Evolutionary conservation across 2,797 vertebrate genomes (phyloP), one percentile per base, ranked within the genome.

Genomic region (Lagocephalus sceleratus): DNA sequence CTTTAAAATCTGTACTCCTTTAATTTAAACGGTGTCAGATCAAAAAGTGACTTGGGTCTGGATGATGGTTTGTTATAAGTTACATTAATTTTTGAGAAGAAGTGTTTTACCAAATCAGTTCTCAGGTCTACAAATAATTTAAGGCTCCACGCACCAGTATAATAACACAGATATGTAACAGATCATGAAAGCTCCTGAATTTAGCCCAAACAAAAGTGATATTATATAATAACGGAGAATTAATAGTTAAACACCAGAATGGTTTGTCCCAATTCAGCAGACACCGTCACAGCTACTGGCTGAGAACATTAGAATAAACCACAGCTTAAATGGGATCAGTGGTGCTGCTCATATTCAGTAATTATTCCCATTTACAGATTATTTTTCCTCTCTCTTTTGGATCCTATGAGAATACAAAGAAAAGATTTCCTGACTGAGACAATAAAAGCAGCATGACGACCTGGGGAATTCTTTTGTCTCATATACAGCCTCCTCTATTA

Each of bases 371-470:
- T 61, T 65, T 56, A 53, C 17, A 44, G 49, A 58, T 51, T 14
- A 14, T 35, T 35, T 20, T 44, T 10, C n/a, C n/a, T 19, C 1
- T 7, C n/a, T 53, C n/a, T 57, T 73, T 38, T 68, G 60, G 14
- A 3, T 58, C 54, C 63, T 50, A 63, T 54, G 19, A 57, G 51
- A 51, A 20, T 47, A 62, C 42, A 60, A 56, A 44, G 66, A 70
- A 54, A 16, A 38, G 44, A 66, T 60, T 20, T 29, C 25, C 48
- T n/a, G 46, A 19, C 32, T 11, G 43, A 56, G 48, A 65, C 46
- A 32, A 57, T 56, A 60, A 50, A 52, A 44, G 57, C 22, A 11
- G 15, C 1, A 12, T 0, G 3, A 73, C 55, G 63, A 59, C 61
- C 45, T 47, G 49, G 63, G 43, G 56, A 44, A 63, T 60, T 67